These are phyloP conservation scores for Ascidia mentula DNA, from an alignment of 23 tunicate species.

Conservation along the genomic window DNA sequence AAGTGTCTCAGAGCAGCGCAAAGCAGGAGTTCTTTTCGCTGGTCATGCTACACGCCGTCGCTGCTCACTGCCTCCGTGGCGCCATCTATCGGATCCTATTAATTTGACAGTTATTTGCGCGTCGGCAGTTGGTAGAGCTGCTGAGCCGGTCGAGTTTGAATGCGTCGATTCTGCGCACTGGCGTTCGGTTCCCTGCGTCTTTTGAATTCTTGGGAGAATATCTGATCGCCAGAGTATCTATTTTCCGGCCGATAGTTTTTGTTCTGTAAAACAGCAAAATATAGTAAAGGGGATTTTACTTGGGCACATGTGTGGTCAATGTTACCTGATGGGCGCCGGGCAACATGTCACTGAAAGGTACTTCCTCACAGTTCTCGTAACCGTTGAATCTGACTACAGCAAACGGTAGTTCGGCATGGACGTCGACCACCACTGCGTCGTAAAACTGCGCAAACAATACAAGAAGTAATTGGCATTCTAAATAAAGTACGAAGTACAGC, in stretches of 20 bases:
- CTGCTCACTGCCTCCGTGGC: background rate
- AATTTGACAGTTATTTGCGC: background rate
- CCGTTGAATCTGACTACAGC: conserved; percentile 61
- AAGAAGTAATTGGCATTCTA: too few species aligned
- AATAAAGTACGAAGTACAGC: too few species aligned
- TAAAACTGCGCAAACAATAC: conserved; percentile 35
- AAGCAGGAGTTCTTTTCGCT: too few species aligned
- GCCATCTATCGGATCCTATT: background rate
- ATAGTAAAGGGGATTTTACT: too few species aligned
- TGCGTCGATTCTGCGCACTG: conserved; percentile 12
- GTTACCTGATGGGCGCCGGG: conserved; percentile 17
- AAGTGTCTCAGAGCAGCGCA: too few species aligned
- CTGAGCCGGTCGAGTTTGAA: conserved; percentile 10
- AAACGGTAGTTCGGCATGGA: conserved; percentile 51
- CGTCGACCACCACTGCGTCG: conserved; percentile 44
- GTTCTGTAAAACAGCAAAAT: background rate
- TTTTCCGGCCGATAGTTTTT: background rate
- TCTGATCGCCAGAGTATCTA: conserved; percentile 16
- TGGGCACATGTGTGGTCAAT: too few species aligned
- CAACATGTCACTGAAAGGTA: conserved; percentile 34
- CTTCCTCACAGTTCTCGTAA: conserved; percentile 81
- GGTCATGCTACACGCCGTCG: background rate
- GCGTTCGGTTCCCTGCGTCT: conserved; percentile 14
- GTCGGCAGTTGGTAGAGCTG: conserved; percentile 31
- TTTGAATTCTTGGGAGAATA: conserved; percentile 20